Evolutionary conservation across 2,888 invertebrate genomes (phyloP), one percentile per base, ranked within the genome.

Genomic region (Hanleya hanleyi): DNA sequence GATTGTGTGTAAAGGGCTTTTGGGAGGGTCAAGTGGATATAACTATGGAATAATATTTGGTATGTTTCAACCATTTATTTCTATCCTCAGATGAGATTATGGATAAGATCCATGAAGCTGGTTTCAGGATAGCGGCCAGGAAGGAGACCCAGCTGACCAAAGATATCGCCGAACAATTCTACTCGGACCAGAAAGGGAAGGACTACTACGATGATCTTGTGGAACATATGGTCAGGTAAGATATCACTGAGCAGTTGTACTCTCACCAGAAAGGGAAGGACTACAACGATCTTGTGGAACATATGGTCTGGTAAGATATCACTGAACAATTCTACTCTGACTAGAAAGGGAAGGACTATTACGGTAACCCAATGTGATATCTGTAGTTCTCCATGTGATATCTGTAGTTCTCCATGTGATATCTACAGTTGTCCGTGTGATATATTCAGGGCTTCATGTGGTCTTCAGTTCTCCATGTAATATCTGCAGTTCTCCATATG

Each of bases 81-180:
- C 18, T 68, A 41, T 37, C 76, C 80, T 51, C 81, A 89, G 90
- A 90, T 78, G 88, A 87, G 29, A 91, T 91, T 73, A 85, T 91
- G 69, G 79, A 86, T 7, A 88, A 83, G 76, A 89, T 91, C 67
- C 85, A 87, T 35, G 87, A 90, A 57, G 87, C 88, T 33, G 90
- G 90, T 12, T 91, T 90, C 80, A 83, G 84, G 72, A 88, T 91
- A 51, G 89, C 90, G 29, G 89, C 89, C 7, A 80, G 84, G 66
- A 88, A 90, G 78, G 90, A 90, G 73, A 86, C 88, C 3, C 78
- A 78, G 47, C 76, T 91, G 70, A 86, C 87, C 1, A 70, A 67
- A 71, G 87, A 88, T 4, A 83, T 89, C 33, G 89, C 87, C 1
- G 83, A 87, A 62, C 78, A 84, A 37, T 84, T 91, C 72, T 91